Conservation (phyloP, 2,888 invertebrate species). For the Rhagonycha fulva region DNA sequence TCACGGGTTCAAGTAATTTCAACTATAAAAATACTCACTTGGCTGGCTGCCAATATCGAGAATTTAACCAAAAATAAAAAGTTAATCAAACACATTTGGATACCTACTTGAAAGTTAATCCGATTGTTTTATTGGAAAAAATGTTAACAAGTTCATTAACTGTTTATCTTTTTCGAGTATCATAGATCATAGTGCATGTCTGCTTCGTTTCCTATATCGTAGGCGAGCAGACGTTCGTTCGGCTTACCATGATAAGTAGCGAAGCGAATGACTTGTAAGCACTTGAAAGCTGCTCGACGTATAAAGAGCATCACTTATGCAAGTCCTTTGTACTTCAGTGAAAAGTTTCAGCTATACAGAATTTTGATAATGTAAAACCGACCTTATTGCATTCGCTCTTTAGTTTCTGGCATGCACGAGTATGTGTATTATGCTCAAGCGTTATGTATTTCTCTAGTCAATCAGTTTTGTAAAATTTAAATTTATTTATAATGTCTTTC, state of each 20-base stretch:
- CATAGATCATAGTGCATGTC: constrained; percentile 17
- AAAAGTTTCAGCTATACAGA: not conserved
- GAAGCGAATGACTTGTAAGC: constrained; percentile 18
- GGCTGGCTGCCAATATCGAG: not conserved
- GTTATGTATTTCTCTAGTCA: not conserved
- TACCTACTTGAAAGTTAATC: not conserved
- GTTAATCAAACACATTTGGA: constrained; percentile 1
- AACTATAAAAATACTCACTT: not conserved
- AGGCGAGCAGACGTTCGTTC: constrained; percentile 23
- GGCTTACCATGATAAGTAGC: constrained; percentile 26
- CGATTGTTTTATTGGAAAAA: not conserved
- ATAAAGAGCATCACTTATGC: not conserved
- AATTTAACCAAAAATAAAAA: not conserved
- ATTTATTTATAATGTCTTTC: not conserved
- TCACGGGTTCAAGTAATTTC: not conserved
- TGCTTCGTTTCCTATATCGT: constrained; percentile 16
- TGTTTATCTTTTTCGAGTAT: constrained; percentile 11
- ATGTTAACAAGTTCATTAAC: constrained; percentile 19
- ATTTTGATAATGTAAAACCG: not conserved
- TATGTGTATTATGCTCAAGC: not conserved
- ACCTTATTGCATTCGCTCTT: not conserved
- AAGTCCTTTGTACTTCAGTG: not conserved
- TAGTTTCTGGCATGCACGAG: not conserved
- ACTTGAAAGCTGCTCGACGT: not conserved
- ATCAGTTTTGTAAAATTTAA: not conserved